Base-by-base conservation (phyloP, 2,113 vertebrate species). In the Myiagra hebetior region DNA sequence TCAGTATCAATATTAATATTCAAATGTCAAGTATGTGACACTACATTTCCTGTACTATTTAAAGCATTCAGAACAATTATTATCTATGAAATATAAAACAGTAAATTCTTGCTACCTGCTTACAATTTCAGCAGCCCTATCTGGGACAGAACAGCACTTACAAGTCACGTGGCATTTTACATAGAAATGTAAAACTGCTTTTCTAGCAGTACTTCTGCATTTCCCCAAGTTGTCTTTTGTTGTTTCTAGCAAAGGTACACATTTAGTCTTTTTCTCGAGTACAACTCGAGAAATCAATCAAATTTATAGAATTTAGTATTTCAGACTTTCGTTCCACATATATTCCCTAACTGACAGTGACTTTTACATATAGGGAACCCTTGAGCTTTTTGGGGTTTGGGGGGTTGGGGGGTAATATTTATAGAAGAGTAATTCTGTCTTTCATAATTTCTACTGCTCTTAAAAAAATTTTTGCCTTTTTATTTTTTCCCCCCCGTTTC, bases 1-100 rank as follows among this genome's bases (percentile, higher is more conserved):
- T 98, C 98, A 73, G 97, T 98, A 98, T 97, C 97, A 97, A 80
- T 98, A 97, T 98, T 98, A 96, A 98, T 96, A 98, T 22, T 95
- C 90, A 98, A 98, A 98, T 98, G 98, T 98, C 98, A 98, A 97
- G 96, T 95, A 92, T 95, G 96, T 96, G 97, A 98, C 92, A 97
- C 91, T 96, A 97, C 92, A 93, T 96, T 98, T 98, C 97, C 98
- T 97, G 97, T 80, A 92, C 95, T 97, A 98, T 97, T 97, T 98
- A 92, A 98, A 96, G 85, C 65, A 84, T 83, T 96, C 91, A 72
- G 95, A 96, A 96, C 81, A 97, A 97, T 98, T 96, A 96, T 96
- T 97, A 98, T 89, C 92, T 35, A 73, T 97, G 76, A 97, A 97
- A 94, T 92, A 97, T 81, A 93, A 97, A 98, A 95, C 80, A 89